A percentile compares a stretch with the other conserved stretches of the same genome.
Evolutionary conservation across 2,888 invertebrate species (phyloP).

Genomic region (Dolichopus griseipennis): DNA sequence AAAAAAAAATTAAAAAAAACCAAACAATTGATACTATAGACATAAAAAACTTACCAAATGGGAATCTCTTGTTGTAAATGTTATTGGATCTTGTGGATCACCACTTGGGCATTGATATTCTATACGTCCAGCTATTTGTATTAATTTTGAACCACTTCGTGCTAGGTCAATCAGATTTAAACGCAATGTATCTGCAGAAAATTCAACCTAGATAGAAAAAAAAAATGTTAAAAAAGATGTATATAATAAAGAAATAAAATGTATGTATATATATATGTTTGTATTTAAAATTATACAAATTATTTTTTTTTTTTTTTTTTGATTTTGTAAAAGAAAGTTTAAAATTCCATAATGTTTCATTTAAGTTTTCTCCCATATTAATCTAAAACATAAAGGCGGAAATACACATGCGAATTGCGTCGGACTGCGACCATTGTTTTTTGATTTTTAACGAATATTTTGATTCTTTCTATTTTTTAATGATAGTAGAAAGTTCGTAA

Average conservation of each 20-base stretch:
- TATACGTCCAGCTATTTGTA: slow-evolving; percentile 73
- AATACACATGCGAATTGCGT: too few relatives aligned
- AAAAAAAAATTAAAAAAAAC: background rate
- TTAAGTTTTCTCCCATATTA: background rate
- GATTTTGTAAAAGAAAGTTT: too few relatives aligned
- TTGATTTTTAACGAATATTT: too few relatives aligned
- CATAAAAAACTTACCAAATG: slow-evolving; percentile 62
- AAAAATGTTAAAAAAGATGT: slow-evolving; percentile 1
- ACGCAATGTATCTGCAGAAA: slow-evolving; percentile 78
- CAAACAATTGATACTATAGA: background rate
- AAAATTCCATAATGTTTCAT: background rate
- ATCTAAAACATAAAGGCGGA: too few relatives aligned
- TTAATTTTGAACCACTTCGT: slow-evolving; percentile 68
- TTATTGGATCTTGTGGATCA: slow-evolving; percentile 80
- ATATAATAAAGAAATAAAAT: too few relatives aligned
- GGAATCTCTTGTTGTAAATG: slow-evolving; percentile 84
- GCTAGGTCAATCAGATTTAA: slow-evolving; percentile 85
- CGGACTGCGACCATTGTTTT: too few relatives aligned
- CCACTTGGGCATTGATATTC: slow-evolving; percentile 81
- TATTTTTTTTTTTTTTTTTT: too few relatives aligned
- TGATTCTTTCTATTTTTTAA: too few relatives aligned
- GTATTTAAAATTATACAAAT: background rate
- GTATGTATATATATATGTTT: background rate
- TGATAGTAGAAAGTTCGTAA: too few relatives aligned
- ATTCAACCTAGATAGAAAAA: slow-evolving; percentile 64